Evolutionary conservation across 2,888 invertebrate species (phyloP).

Genomic region (Frankliniella fusca): DNA sequence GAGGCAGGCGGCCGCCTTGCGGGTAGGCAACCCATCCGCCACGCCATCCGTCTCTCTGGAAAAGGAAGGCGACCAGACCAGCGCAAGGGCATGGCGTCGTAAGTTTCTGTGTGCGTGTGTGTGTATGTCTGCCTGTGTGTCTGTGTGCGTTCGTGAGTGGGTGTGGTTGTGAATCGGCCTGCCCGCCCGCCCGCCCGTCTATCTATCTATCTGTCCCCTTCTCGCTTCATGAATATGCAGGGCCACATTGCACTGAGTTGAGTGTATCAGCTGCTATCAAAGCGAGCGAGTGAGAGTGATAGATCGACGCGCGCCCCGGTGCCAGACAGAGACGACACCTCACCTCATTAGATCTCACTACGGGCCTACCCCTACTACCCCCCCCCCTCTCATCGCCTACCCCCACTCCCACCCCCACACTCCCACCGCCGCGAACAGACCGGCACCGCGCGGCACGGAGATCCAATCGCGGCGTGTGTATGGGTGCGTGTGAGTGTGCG

Average conservation of each 20-base stretch:
- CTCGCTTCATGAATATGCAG: conserved; percentile 23
- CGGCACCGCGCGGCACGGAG: too few species aligned
- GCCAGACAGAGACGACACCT: neutral
- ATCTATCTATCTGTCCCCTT: neutral
- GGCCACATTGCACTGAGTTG: conserved; percentile 18
- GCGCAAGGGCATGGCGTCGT: neutral
- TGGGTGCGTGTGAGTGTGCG: too few species aligned
- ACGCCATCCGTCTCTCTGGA: neutral
- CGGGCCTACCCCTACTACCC: neutral
- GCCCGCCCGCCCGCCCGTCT: neutral
- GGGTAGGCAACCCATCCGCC: neutral
- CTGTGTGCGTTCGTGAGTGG: too few species aligned
- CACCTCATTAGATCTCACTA: conserved; percentile 18
- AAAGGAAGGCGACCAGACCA: neutral
- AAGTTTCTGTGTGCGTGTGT: neutral
- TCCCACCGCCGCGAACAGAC: neutral
- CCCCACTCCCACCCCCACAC: neutral
- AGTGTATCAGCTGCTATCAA: conserved; percentile 26
- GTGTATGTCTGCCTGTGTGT: too few species aligned
- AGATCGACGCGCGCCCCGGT: conserved; percentile 6
- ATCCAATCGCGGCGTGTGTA: too few species aligned
- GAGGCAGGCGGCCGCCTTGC: neutral
- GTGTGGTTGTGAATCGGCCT: neutral
- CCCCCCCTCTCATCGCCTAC: neutral
- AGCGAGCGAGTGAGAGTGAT: conserved; percentile 22